phyloP scores from a whole-genome alignment of 2,113 vertebrate species.

The Pogona vitticeps region DNA sequence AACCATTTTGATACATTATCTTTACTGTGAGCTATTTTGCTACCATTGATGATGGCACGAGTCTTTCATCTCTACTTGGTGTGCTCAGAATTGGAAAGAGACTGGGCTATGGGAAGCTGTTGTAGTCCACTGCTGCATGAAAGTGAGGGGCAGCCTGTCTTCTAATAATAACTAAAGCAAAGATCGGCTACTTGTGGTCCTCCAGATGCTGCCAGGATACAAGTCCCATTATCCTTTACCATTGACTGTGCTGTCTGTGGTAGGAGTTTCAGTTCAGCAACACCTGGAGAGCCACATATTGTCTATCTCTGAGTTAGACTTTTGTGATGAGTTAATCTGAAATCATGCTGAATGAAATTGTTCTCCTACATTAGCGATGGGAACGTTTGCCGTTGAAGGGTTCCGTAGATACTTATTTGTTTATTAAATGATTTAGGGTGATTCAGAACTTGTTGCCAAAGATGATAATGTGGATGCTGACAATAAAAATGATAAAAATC shows the following conservation, averaged over 20 bases:
- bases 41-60: not conserved
- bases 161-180: not conserved
- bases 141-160: not conserved
- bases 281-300: not conserved
- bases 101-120: not conserved
- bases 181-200: no score
- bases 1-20: no score
- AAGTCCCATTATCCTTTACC: no score
- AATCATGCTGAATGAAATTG: not conserved
- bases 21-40: no score
- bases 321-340: not conserved
- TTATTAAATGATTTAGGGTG: slow-evolving; percentile 75
- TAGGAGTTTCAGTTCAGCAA: no score
- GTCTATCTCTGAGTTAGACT: not conserved
- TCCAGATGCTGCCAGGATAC: no score
- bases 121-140: not conserved
- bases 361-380: not conserved
- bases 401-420: slow-evolving; percentile 16
- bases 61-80: not conserved
- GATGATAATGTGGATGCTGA: slow-evolving; percentile 85
- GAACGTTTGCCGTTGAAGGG: not conserved
- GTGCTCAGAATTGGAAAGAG: not conserved
- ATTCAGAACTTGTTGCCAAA: slow-evolving; percentile 93
- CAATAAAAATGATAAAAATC: slow-evolving; percentile 83
- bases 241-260: no score